Evolutionary conservation across 2,113 vertebrate species (phyloP).

Genomic region (Bambusicola thoracicus): DNA sequence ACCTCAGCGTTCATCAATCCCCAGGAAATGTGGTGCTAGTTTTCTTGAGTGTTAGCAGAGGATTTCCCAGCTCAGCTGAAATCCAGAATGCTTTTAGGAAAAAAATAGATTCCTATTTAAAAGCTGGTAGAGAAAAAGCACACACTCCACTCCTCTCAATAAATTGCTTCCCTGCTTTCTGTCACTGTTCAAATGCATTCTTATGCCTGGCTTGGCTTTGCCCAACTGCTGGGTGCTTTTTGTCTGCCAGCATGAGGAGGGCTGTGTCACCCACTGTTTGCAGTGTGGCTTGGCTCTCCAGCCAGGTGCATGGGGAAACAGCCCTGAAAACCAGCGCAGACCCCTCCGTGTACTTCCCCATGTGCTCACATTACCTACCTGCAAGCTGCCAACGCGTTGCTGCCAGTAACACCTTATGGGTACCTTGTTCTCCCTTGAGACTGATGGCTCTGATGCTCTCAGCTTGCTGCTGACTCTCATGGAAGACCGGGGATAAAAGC

Average conservation of each 20-base stretch:
- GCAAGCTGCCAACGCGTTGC: background rate
- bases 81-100: background rate
- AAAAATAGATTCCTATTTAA: background rate
- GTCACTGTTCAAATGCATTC: background rate
- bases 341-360: background rate
- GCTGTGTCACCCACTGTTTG: background rate
- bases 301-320: background rate
- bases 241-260: background rate
- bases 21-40: background rate
- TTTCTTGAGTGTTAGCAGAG: background rate
- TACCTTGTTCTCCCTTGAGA: background rate
- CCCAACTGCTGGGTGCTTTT: background rate
- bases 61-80: background rate
- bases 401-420: background rate
- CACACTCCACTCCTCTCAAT: too few species aligned
- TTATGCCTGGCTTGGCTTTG: background rate
- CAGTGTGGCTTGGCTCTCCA: fast-evolving
- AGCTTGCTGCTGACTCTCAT: background rate
- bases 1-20: background rate
- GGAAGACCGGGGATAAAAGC: background rate
- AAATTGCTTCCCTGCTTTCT: background rate
- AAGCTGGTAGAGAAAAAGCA: background rate
- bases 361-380: background rate
- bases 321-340: background rate
- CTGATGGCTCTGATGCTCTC: background rate